Evolutionary conservation across 2,888 invertebrate genomes (phyloP).

Genomic region (Mythimna ferrago): DNA sequence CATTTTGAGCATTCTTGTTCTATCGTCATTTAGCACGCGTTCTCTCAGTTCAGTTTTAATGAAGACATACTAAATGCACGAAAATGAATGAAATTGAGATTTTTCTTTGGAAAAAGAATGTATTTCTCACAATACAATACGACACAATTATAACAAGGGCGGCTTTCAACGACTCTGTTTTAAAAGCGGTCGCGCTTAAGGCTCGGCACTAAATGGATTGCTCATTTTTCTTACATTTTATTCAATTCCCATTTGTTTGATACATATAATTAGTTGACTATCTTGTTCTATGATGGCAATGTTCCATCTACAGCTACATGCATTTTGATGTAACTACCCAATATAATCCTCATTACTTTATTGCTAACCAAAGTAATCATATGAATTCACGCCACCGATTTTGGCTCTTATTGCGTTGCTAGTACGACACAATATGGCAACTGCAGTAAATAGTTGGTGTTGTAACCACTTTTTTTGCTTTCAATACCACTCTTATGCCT

Average conservation of each 20-base stretch:
- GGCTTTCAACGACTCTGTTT: conserved; percentile 60
- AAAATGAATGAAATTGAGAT: not conserved
- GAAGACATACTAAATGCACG: conserved; percentile 1
- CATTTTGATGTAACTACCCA: not conserved
- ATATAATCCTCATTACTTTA: not conserved
- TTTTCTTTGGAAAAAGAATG: not conserved
- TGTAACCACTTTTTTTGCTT: too few species aligned
- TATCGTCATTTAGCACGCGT: not conserved
- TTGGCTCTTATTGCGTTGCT: too few species aligned
- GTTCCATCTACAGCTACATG: not conserved
- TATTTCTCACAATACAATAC: conserved; percentile 48
- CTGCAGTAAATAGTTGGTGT: too few species aligned
- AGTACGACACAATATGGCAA: too few species aligned
- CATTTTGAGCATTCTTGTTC: conserved; percentile 28
- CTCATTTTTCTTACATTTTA: not conserved
- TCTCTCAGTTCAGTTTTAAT: not conserved
- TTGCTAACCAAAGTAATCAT: not conserved
- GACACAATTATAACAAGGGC: conserved; percentile 56
- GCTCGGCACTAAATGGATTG: conserved; percentile 14
- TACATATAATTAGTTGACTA: not conserved
- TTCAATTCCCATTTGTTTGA: not conserved
- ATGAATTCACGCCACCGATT: not conserved
- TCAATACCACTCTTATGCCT: too few species aligned
- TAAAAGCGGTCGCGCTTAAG: conserved; percentile 40
- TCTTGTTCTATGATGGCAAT: not conserved